These are phyloP conservation scores for Alces alces DNA, from an alignment of 2,113 vertebrate species.

Conservation along the genomic window DNA sequence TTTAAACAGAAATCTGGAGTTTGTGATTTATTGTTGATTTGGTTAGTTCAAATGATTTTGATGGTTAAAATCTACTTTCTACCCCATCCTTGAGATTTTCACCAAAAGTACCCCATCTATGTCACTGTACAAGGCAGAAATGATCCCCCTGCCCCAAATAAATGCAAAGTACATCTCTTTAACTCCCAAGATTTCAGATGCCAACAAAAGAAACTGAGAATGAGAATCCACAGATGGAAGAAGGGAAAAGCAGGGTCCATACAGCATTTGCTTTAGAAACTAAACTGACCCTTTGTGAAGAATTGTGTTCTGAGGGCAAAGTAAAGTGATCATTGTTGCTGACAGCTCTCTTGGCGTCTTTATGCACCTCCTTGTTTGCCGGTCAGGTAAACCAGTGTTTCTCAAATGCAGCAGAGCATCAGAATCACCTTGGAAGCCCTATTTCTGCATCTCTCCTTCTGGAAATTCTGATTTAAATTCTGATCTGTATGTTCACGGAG, in stretches of 20 bases:
- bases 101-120: background rate
- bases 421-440: background rate
- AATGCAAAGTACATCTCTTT: conserved; percentile 11
- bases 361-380: background rate
- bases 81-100: conserved; percentile 32
- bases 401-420: background rate
- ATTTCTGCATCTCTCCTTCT: background rate
- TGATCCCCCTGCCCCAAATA: background rate
- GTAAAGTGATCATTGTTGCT: background rate
- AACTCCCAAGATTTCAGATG: conserved; percentile 39
- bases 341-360: background rate
- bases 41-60: conserved; percentile 59
- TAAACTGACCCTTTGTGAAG: background rate
- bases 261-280: background rate
- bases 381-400: background rate
- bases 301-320: background rate
- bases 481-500: background rate
- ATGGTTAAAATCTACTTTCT: conserved; percentile 48
- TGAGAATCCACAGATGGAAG: conserved; percentile 35
- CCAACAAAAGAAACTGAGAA: conserved; percentile 17
- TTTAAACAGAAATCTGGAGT: conserved; percentile 70
- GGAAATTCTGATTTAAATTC: background rate
- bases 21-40: conserved; percentile 72
- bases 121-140: background rate
- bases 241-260: background rate